Evolutionary conservation across 1,140 invertebrate genomes (phyloP).

Genomic region (Drosophila oshimai): DNA sequence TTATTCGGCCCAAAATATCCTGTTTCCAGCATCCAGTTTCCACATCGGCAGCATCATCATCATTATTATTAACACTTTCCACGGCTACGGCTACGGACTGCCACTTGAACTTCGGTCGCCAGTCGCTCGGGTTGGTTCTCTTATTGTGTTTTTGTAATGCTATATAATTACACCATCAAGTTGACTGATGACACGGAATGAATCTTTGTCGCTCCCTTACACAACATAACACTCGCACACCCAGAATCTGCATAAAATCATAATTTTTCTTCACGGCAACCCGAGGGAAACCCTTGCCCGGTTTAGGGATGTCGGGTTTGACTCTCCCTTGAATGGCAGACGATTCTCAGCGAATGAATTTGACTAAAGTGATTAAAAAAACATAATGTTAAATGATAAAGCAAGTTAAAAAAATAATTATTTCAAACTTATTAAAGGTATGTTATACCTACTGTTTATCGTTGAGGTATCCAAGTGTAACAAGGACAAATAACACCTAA

Average conservation of each 20-base stretch:
- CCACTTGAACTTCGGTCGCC: constrained; percentile 62
- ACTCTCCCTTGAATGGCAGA: not conserved
- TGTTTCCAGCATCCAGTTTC: constrained; percentile 64
- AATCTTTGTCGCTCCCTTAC: constrained; percentile 79
- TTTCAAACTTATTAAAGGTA: too few species aligned
- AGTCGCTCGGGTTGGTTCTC: constrained; percentile 15
- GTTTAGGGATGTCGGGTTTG: constrained; percentile 7
- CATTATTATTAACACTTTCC: constrained; percentile 76
- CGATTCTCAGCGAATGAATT: not conserved
- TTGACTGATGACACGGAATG: constrained; percentile 83
- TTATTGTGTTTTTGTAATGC: constrained; percentile 61
- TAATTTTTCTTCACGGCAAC: constrained; percentile 64
- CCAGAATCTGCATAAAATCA: constrained; percentile 72
- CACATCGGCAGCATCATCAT: constrained; percentile 41
- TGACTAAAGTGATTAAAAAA: not conserved
- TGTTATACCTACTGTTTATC: too few species aligned
- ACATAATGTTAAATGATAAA: not conserved
- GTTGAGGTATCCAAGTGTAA: too few species aligned
- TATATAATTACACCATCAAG: constrained; percentile 82
- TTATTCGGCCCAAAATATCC: constrained; percentile 64
- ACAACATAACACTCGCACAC: constrained; percentile 28
- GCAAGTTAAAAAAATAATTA: too few species aligned
- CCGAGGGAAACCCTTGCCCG: constrained; percentile 26
- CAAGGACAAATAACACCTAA: too few species aligned
- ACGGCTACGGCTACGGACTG: constrained; percentile 14